phyloP scores from a whole-genome alignment of 2,888 invertebrate genomes.

The Fissipunctia ypsillon region DNA sequence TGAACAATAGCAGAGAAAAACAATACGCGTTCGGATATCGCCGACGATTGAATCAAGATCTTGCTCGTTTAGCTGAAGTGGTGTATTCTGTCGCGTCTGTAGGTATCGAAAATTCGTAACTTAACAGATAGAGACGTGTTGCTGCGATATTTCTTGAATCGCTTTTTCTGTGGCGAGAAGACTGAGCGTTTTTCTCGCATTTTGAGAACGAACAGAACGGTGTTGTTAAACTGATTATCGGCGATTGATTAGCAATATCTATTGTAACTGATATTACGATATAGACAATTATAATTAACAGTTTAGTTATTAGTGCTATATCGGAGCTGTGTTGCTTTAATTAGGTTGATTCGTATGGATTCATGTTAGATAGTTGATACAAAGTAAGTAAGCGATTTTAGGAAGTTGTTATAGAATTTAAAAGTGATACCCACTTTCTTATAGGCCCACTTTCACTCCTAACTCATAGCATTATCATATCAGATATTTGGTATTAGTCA shows the following conservation, averaged over 20 bases:
- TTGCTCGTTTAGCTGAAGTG: conserved; percentile 54
- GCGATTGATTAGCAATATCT: conserved; percentile 1
- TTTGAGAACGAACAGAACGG: not conserved
- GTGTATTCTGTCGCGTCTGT: conserved; percentile 41
- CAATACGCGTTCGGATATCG: conserved; percentile 73
- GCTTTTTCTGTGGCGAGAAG: not conserved
- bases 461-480: conserved; percentile 6
- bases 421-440: not conserved
- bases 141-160: not conserved
- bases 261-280: no score
- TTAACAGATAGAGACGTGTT: conserved; percentile 16
- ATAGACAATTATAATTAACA: not conserved
- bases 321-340: not conserved
- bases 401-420: not conserved
- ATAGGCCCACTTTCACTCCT: not conserved
- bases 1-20: conserved; percentile 74
- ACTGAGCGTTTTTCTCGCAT: not conserved
- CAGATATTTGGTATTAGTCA: conserved; percentile 50
- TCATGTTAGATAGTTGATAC: not conserved
- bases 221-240: not conserved
- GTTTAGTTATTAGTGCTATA: not conserved
- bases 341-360: not conserved
- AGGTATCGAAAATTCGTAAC: conserved; percentile 17
- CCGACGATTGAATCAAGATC: conserved; percentile 73
- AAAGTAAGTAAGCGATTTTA: not conserved